These are phyloP conservation scores for Helarctos malayanus DNA, from an alignment of 2,797 vertebrate genomes.

Conservation along the genomic window DNA sequence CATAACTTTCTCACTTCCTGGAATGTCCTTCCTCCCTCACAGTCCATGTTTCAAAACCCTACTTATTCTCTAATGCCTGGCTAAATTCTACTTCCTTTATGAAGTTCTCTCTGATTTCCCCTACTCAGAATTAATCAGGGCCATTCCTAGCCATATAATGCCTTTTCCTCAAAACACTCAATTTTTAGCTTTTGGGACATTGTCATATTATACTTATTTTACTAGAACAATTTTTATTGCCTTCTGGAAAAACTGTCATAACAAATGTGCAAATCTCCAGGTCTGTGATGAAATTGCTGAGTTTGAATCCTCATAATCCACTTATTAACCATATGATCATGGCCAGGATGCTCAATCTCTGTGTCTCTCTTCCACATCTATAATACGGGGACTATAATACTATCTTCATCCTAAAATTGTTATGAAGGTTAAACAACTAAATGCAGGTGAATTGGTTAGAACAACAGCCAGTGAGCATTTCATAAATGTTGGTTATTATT, in stretches of 20 bases:
- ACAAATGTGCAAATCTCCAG: not conserved
- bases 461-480: not conserved
- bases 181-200: not conserved
- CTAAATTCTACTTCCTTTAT: not conserved
- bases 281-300: not conserved
- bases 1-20: not conserved
- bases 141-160: not conserved
- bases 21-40: not conserved
- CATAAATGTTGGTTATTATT: not conserved
- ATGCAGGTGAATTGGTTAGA: not conserved
- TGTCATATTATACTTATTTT: not conserved
- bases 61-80: not conserved
- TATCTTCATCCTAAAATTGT: not conserved
- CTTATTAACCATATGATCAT: not conserved
- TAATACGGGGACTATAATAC: not conserved
- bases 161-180: not conserved
- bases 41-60: constrained; percentile 11
- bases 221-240: not conserved
- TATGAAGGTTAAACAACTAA: not conserved
- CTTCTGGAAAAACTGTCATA: not conserved
- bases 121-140: not conserved
- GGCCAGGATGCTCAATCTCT: not conserved
- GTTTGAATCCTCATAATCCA: not conserved
- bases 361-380: not conserved
- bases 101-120: not conserved